Evolutionary conservation across 2,888 invertebrate genomes (phyloP).

Genomic region (Sinopyrophorus schimmeli): DNA sequence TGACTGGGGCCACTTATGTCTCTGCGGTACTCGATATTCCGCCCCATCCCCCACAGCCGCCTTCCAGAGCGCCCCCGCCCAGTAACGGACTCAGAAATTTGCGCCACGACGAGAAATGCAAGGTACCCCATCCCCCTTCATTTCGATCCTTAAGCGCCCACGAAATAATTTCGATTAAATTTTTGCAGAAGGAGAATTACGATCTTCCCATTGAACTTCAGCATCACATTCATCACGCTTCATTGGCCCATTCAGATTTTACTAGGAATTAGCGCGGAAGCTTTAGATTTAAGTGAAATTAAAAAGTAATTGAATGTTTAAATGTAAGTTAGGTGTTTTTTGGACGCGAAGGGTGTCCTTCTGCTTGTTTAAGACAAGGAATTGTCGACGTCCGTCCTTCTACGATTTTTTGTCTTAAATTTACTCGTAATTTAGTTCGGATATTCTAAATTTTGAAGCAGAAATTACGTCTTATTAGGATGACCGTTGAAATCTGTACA

Average conservation of each 20-base stretch:
- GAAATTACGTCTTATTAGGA: not conserved
- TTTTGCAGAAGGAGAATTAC: constrained; percentile 52
- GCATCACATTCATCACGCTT: constrained; percentile 51
- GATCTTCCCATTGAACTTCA: constrained; percentile 56
- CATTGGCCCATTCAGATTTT: constrained; percentile 1
- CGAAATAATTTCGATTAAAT: too few relatives aligned
- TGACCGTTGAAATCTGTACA: constrained; percentile 18
- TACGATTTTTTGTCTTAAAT: constrained; percentile 35
- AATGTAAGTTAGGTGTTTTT: constrained; percentile 3
- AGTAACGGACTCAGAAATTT: constrained; percentile 34
- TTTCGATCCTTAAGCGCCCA: not conserved
- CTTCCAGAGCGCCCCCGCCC: constrained; percentile 45
- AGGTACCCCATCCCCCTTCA: not conserved
- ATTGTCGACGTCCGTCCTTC: constrained; percentile 44
- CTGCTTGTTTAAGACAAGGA: constrained; percentile 31
- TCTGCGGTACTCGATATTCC: constrained; percentile 56
- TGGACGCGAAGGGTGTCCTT: not conserved
- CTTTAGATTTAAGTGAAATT: too few relatives aligned
- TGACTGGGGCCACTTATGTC: constrained; percentile 56
- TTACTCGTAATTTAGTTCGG: not conserved
- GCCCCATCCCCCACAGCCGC: constrained; percentile 55
- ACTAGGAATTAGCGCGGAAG: constrained; percentile 2
- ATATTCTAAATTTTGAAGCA: constrained; percentile 8
- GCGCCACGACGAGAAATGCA: constrained; percentile 7
- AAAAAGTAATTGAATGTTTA: constrained; percentile 8